A percentile compares a stretch with the other conserved stretches of the same genome.
Evolutionary conservation across 2,797 vertebrate genomes (phyloP).

Genomic region (Macroramphosus scolopax): DNA sequence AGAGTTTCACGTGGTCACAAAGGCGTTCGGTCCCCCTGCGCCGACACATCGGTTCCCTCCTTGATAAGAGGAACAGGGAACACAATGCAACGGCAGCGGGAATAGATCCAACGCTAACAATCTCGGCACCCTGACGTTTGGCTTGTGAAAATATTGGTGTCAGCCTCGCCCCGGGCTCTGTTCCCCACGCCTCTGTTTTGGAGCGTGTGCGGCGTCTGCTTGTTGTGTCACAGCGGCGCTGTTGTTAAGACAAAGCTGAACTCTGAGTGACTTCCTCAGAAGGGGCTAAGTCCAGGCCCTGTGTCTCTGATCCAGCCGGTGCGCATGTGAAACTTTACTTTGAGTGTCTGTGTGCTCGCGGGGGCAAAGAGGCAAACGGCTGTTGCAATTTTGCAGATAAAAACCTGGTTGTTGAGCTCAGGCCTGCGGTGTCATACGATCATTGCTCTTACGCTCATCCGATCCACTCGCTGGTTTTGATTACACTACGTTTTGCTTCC

Average conservation of each 20-base stretch:
- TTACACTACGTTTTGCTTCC: slow-evolving; percentile 16
- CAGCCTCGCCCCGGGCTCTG: slow-evolving; percentile 22
- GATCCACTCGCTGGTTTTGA: slow-evolving; percentile 6
- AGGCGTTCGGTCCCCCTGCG: slow-evolving; percentile 4
- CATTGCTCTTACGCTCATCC: not conserved
- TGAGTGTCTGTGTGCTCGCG: too few species aligned
- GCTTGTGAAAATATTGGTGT: slow-evolving; percentile 48
- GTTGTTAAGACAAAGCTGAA: slow-evolving; percentile 62
- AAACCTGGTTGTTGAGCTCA: not conserved
- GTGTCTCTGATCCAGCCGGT: slow-evolving; percentile 47
- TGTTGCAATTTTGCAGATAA: slow-evolving; percentile 31
- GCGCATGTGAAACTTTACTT: slow-evolving; percentile 44
- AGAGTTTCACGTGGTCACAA: slow-evolving; percentile 10
- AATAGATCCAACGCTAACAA: slow-evolving; percentile 34
- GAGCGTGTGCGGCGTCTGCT: slow-evolving; percentile 42
- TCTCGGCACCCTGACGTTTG: slow-evolving; percentile 26
- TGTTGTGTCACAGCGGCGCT: slow-evolving; percentile 44
- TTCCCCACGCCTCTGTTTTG: slow-evolving; percentile 24
- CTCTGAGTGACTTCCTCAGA: slow-evolving; percentile 56
- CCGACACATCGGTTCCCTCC: not conserved
- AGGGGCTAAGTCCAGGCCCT: slow-evolving; percentile 44
- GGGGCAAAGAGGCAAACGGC: slow-evolving; percentile 14
- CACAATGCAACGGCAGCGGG: slow-evolving; percentile 32
- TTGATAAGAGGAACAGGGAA: slow-evolving; percentile 8
- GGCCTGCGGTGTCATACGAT: slow-evolving; percentile 5